These are phyloP conservation scores for Gnatocerus cornutus DNA, from an alignment of 2,888 invertebrate species.

Conservation along the genomic window DNA sequence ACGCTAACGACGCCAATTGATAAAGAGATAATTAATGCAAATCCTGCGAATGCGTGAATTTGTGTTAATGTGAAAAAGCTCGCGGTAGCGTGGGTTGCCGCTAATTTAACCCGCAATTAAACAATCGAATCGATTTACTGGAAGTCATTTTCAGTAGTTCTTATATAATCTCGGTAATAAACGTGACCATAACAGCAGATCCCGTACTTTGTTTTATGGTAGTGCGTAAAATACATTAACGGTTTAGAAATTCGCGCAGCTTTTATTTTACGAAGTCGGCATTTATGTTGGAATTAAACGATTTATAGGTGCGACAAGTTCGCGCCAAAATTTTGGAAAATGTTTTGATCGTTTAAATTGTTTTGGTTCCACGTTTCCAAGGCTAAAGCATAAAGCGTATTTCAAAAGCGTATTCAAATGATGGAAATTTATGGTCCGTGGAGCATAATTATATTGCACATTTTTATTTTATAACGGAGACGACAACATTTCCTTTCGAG, in stretches of 20 bases:
- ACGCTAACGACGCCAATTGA: no score
- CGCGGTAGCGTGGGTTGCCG: constrained; percentile 1
- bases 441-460: no score
- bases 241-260: constrained; percentile 22
- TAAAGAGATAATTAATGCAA: constrained; percentile 24
- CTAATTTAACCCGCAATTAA: constrained; percentile 11
- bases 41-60: constrained; percentile 1
- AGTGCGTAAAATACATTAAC: constrained; percentile 30
- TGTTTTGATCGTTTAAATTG: no score
- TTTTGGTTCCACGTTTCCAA: no score
- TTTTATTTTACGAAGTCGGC: constrained; percentile 28
- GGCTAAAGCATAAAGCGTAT: no score
- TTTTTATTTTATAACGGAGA: no score
- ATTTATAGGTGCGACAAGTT: constrained; percentile 9
- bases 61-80: constrained; percentile 7
- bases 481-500: no score
- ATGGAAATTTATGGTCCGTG: no score
- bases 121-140: constrained; percentile 9
- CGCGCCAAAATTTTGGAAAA: not conserved
- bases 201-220: constrained; percentile 33
- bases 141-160: constrained; percentile 5
- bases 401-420: no score
- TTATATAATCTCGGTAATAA: constrained; percentile 21
- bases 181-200: constrained; percentile 23
- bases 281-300: constrained; percentile 30